Evolutionary conservation across 2,888 invertebrate species (phyloP), one percentile per base, ranked within the genome.

Genomic region (Drosophila mulleri): DNA sequence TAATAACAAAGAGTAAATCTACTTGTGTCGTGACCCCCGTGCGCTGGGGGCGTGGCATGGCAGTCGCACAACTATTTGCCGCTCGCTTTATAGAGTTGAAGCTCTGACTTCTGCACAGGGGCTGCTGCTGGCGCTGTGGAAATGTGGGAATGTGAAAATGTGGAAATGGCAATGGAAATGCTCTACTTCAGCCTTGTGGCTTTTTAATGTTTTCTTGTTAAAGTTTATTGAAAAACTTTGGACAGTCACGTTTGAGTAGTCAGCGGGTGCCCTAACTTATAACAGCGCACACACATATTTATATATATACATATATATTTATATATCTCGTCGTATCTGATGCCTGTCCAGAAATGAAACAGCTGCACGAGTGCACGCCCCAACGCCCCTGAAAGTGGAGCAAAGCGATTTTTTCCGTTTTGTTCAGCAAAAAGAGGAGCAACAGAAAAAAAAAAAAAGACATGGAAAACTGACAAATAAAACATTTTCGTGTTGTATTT

Each of bases 151-250:
- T 76, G 29, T 29, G 29, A 5, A 29, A 29, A 29, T 64, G 42
- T 62, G 76, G 35, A 37, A 82, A 67, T 76, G 84, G 78, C 77
- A 80, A 77, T 83, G 78, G 82, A 89, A 84, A 77, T 84, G 71
- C 64, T 75, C 76, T 62, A 63, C 76, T 72, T 48, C 74, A 76
- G 59, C 80, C 78, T 85, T 86, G 89, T 88, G 85, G 85, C 88
- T 89, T 89, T 89, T 88, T 86, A 88, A 88, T 89, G 88, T 86
- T 89, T 86, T 89, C 85, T 89, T 86, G 89, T 86, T 86, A 83
- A 86, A 89, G 88, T 86, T 86, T 86, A 86, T 86, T 89, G 90
- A 86, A 86, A 89, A 86, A 86, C 88, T 89, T 86, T 86, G 83
- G 83, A 77, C 86, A 88, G 86, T 88, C 90, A 86, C 86, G 86